Evolutionary conservation across 1,140 invertebrate genomes (phyloP).

Genomic region (Platorchestia sp.): DNA sequence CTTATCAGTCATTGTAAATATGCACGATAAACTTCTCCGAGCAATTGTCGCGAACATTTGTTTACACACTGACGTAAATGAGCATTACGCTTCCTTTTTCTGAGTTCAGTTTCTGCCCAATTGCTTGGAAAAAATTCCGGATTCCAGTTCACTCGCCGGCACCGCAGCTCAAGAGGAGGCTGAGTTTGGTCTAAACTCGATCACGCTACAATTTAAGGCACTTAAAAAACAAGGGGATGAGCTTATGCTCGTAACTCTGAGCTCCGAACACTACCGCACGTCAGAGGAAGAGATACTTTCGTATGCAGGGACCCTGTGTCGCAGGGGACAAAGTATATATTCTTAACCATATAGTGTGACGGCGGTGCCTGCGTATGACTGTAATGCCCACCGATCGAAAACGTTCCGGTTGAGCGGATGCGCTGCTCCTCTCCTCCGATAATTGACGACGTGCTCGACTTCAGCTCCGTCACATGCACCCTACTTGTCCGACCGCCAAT

Average conservation of each 20-base stretch:
- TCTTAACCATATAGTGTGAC: not conserved
- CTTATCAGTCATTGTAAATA: not conserved
- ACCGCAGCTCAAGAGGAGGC: not conserved
- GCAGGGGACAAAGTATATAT: not conserved
- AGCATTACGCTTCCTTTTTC: no score
- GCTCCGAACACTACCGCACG: not conserved
- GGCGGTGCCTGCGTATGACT: not conserved
- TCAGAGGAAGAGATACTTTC: not conserved
- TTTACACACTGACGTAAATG: not conserved
- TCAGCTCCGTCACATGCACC: not conserved
- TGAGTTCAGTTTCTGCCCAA: not conserved
- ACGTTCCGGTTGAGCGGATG: not conserved
- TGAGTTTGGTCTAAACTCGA: not conserved
- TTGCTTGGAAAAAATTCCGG: not conserved
- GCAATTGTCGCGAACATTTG: not conserved
- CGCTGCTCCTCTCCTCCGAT: not conserved
- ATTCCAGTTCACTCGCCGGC: not conserved
- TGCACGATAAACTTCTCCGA: not conserved
- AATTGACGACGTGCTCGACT: conserved; percentile 6
- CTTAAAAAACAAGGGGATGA: not conserved
- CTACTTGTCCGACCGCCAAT: not conserved
- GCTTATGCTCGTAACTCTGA: not conserved
- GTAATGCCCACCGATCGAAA: not conserved
- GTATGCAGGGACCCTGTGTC: not conserved
- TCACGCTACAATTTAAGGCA: not conserved